Conservation (phyloP, 2,797 vertebrate species). For the Squalus acanthias region DNA sequence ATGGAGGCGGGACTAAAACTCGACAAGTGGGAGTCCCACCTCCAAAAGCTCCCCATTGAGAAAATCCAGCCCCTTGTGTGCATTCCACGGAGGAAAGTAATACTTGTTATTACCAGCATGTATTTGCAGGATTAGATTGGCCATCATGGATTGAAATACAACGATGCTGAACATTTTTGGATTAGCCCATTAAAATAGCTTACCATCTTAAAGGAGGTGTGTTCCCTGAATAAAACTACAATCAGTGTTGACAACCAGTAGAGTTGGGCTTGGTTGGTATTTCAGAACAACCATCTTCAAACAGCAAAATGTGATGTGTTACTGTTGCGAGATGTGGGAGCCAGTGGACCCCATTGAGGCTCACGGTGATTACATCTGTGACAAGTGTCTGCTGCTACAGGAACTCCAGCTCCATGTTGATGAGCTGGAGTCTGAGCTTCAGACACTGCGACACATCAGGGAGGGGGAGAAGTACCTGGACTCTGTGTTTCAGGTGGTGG, state of each 20-base stretch:
- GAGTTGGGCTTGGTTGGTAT: background rate
- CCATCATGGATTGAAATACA: background rate
- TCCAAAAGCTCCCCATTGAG: background rate
- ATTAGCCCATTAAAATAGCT: background rate
- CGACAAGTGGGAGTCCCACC: no score
- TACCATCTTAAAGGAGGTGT: background rate
- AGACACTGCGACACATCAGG: no score
- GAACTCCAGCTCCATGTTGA: no score
- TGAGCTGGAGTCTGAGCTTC: no score
- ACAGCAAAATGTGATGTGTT: background rate
- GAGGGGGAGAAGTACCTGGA: no score
- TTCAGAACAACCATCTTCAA: background rate
- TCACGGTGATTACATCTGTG: no score
- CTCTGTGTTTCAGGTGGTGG: no score
- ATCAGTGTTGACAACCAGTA: background rate
- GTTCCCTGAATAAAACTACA: background rate
- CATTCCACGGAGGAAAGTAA: background rate
- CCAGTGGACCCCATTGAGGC: no score
- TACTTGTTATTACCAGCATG: background rate
- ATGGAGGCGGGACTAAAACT: no score
- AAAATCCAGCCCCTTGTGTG: background rate
- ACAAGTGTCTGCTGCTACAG: no score
- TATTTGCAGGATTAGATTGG: background rate
- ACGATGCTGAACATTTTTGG: background rate
- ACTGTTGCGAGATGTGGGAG: no score